Base-by-base conservation (phyloP, 2,797 vertebrate genomes). In the Micromesistius poutassou region DNA sequence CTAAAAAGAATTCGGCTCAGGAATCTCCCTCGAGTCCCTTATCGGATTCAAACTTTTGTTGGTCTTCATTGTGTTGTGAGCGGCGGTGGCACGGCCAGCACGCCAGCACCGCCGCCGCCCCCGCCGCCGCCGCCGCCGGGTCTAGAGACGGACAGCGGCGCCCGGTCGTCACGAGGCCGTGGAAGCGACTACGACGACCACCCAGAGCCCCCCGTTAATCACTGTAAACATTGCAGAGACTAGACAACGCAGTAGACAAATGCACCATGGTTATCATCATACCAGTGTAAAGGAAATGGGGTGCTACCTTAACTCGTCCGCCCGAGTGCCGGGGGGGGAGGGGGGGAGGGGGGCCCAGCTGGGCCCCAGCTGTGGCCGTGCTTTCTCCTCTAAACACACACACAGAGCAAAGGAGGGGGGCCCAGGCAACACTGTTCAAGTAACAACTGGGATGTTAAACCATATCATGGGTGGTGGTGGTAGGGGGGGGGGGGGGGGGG, bases 251-350 rank as follows among this genome's bases (percentile, higher is more conserved):
- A 50, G 12, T 13, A 16, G 40, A 30, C n/a, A n/a, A 38, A 79
- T 31, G 89, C 80, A 92, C 87, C 83, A 93, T 88, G 89, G 88
- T 89, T 88, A 90, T 89, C 80, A 91, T 92, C 88, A 94, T 94
- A 95, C 93, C 93, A 91, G 93, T 94, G 91, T 93, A 93, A 93
- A 93, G 92, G 91, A 94, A 93, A 93, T 91, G 87, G 89, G 92
- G 88, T 88, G 88, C 93, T 95, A 96, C 94, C 94, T 95, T 68
- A 93, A 90, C 90, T 85, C 72, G 86, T 89, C 90, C 95, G 91
- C 91, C 90, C 82, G 84, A 90, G 90, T 91, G 89, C 90, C 89
- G 77, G 81, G 83, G 87, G 84, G 87, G 90, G 77, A 80, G 82
- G n/a, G n/a, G n/a, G n/a, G n/a, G n/a, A n/a, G n/a, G n/a, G n/a